phyloP scores from a whole-genome alignment of 2,888 invertebrate genomes.

The Pollenia amentaria region DNA sequence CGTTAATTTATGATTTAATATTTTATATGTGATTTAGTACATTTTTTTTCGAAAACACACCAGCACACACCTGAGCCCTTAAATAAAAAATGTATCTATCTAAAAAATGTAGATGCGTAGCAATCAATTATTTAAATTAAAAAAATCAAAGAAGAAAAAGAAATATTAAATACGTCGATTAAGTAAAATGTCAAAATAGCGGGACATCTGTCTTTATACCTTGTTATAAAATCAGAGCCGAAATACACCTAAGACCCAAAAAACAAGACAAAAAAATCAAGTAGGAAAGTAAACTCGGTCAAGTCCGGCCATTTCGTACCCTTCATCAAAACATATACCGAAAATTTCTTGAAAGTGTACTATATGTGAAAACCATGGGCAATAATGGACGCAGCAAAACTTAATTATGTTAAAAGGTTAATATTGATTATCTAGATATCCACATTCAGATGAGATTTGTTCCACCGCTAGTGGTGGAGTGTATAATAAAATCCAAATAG shows the following conservation, averaged over 20 bases:
- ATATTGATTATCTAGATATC: too few species aligned
- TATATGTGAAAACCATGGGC: too few species aligned
- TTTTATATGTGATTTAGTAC: constrained; percentile 60
- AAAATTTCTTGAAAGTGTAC: too few species aligned
- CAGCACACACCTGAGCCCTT: background rate
- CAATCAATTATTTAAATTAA: constrained; percentile 82
- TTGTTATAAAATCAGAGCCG: constrained; percentile 71
- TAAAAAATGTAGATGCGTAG: constrained; percentile 2
- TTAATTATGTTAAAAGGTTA: too few species aligned
- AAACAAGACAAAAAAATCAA: background rate
- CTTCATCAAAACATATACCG: too few species aligned
- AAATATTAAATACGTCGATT: constrained; percentile 80
- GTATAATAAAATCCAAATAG: too few species aligned
- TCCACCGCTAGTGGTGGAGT: too few species aligned
- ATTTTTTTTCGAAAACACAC: constrained; percentile 2
- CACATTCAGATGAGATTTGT: too few species aligned
- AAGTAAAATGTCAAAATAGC: constrained; percentile 81
- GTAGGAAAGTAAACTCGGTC: too few species aligned
- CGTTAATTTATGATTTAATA: constrained; percentile 80
- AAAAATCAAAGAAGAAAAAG: constrained; percentile 46
- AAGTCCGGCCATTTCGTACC: too few species aligned
- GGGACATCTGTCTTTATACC: constrained; percentile 77
- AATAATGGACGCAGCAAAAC: too few species aligned
- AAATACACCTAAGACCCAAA: constrained; percentile 11
- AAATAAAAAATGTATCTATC: background rate